Evolutionary conservation across 1,140 invertebrate species (phyloP).

Genomic region (Zaprionus vittiger): DNA sequence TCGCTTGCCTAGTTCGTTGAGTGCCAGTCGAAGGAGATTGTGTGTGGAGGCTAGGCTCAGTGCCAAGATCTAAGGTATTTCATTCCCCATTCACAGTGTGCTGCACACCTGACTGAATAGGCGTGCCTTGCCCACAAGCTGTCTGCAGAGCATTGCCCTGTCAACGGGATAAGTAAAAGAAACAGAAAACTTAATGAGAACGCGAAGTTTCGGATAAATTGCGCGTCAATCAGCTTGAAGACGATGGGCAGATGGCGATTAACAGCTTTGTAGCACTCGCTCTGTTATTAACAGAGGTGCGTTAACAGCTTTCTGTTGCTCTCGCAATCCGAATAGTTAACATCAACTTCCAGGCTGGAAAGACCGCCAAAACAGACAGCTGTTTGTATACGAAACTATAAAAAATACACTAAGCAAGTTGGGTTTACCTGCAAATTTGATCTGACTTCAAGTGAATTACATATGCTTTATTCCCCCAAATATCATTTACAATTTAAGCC

Average conservation of each 20-base stretch:
- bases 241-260: neutral
- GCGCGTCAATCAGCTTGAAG: constrained; percentile 28
- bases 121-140: neutral
- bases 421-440: neutral
- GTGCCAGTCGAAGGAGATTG: neutral
- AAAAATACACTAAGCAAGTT: neutral
- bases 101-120: constrained; percentile 10
- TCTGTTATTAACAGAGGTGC: constrained; percentile 10
- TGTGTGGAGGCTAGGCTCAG: neutral
- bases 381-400: constrained; percentile 43
- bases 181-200: constrained; percentile 24
- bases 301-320: constrained; percentile 42
- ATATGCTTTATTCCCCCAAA: neutral
- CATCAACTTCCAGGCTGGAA: constrained; percentile 46
- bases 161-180: constrained; percentile 10
- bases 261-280: neutral
- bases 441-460: neutral
- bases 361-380: constrained; percentile 69
- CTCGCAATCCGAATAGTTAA: constrained; percentile 60
- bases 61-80: constrained; percentile 19
- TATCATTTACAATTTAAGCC: neutral
- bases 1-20: constrained; percentile 7
- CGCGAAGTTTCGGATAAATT: constrained; percentile 31
- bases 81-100: neutral
- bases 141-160: neutral